Conservation (phyloP, 2,797 vertebrate species). For the Sebastes kiyomatsui region DNA sequence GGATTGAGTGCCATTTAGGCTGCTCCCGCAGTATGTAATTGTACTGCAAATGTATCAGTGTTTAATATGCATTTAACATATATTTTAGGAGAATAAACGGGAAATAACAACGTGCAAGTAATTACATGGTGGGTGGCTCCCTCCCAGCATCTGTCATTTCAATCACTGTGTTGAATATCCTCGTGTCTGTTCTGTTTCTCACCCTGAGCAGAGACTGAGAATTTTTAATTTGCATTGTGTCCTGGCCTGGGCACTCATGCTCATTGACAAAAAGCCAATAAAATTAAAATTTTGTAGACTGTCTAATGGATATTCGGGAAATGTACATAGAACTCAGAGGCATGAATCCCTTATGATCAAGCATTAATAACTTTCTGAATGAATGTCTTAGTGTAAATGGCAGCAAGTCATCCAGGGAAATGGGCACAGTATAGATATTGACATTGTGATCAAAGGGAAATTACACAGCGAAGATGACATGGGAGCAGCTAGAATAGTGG, state of each 20-base stretch:
- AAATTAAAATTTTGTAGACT: conserved; percentile 47
- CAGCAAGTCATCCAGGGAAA: conserved; percentile 54
- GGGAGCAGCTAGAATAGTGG: conserved; percentile 13
- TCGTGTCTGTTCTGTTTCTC: conserved; percentile 63
- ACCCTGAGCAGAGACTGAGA: conserved; percentile 45
- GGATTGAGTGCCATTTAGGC: conserved; percentile 17
- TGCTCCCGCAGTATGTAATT: conserved; percentile 34
- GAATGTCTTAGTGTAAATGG: conserved; percentile 66
- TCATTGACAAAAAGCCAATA: conserved; percentile 58
- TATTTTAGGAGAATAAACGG: conserved; percentile 66
- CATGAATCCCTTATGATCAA: conserved; percentile 44
- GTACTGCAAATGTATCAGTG: conserved; percentile 54
- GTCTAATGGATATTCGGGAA: conserved; percentile 40
- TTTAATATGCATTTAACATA: conserved; percentile 78
- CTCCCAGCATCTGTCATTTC: conserved; percentile 73
- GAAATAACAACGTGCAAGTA: conserved; percentile 77
- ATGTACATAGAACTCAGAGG: conserved; percentile 47
- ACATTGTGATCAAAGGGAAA: conserved; percentile 69
- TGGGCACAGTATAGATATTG: conserved; percentile 59
- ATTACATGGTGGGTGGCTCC: conserved; percentile 77
- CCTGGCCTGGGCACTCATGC: conserved; percentile 26
- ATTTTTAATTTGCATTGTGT: conserved; percentile 71
- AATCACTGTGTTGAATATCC: conserved; percentile 68
- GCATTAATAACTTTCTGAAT: conserved; percentile 64
- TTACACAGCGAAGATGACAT: conserved; percentile 54